Evolutionary conservation across 2,113 vertebrate species (phyloP).

Genomic region (Poecile atricapillus): DNA sequence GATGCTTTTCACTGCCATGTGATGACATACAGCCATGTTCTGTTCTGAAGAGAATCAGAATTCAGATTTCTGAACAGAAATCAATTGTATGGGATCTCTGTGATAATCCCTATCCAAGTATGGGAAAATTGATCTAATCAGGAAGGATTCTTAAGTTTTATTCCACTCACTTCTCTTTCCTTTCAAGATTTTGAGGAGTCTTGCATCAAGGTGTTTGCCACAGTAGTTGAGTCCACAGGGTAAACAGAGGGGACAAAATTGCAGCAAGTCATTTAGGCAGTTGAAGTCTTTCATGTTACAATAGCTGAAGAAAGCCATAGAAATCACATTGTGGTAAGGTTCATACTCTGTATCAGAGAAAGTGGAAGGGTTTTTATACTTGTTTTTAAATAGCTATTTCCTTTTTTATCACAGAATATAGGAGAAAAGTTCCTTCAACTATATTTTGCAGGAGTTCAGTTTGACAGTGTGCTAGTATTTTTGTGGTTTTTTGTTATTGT

Average conservation of each 20-base stretch:
- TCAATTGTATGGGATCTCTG: conserved; percentile 8
- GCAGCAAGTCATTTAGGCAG: background rate
- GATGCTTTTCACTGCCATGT: background rate
- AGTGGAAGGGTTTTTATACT: background rate
- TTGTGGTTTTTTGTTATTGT: background rate
- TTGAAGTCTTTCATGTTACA: background rate
- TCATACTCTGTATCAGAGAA: background rate
- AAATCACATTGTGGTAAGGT: background rate
- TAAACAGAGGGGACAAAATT: background rate
- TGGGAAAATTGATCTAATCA: background rate
- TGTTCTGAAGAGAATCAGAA: background rate
- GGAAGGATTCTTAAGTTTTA: background rate
- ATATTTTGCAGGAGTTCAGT: background rate
- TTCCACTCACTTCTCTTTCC: background rate
- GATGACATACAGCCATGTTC: background rate
- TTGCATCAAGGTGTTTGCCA: background rate
- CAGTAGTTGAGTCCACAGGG: background rate
- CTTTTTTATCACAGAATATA: background rate
- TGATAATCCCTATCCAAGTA: conserved; percentile 14
- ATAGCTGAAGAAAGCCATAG: background rate
- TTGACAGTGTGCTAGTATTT: background rate
- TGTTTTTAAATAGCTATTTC: background rate
- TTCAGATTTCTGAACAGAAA: conserved; percentile 6
- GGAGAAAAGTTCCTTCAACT: background rate
- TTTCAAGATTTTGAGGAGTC: background rate